Base-by-base conservation (phyloP, 1,140 invertebrate genomes). In the Anastatus disparis region DNA sequence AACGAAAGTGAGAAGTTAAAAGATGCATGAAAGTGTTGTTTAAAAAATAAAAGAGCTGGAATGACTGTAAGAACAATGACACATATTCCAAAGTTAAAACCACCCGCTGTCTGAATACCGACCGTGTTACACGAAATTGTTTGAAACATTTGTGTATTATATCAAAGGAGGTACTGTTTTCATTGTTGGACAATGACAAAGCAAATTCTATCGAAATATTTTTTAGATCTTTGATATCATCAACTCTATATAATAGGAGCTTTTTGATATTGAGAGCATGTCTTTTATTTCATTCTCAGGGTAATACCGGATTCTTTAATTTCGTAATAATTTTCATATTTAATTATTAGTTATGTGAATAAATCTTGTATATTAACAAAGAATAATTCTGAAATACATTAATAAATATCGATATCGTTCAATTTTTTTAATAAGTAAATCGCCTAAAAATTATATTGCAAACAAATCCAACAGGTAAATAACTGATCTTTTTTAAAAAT, bases 41-140 rank as follows among this genome's bases (percentile, higher is more conserved):
- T n/a, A n/a, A n/a, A n/a, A n/a, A n/a, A n/a, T n/a, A n/a, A n/a
- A n/a, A n/a, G n/a, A n/a, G n/a, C n/a, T n/a, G n/a, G n/a, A n/a
- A n/a, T n/a, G n/a, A n/a, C n/a, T n/a, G 29, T 31, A n/a, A 46
- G 12, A 63, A 55, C 22, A 55, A 65, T 29, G 48, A 42, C 9
- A n/a, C n/a, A n/a, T n/a, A n/a, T n/a, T n/a, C n/a, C n/a, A 13
- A 65, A 42, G n/a, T 29, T 52, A 2, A 44, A 40, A 27, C 40
- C 26, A 48, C 40, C 26, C 40, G 42, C 3, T 2, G 52, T 40
- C 59, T 26, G 56, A n/a, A 29, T 62, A 64, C 69, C 44, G 69
- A 48, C 72, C 72, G 70, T 73, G 78, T 77, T 80, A 80, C 76
- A 72, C 78, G 58, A 35, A 48, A 68, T 76, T 75, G 73, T 76